phyloP scores from a whole-genome alignment of 1,140 invertebrate species.

The Scaptomyza pallida region DNA sequence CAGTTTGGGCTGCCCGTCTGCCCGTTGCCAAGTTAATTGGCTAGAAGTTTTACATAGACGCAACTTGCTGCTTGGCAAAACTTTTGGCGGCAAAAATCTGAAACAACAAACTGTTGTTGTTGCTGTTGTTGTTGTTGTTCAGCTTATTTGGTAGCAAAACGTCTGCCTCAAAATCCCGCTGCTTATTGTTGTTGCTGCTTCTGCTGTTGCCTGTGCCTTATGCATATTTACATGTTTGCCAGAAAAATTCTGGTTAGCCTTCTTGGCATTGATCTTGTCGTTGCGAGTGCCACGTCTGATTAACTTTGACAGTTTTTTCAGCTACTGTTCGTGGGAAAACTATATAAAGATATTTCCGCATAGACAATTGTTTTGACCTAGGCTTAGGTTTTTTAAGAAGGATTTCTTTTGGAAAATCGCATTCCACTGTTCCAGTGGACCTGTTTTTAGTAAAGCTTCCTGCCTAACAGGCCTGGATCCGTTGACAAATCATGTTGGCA shows the following conservation, averaged over 20 bases:
- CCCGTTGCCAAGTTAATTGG: slow-evolving; percentile 71
- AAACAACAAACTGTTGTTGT: slow-evolving; percentile 42
- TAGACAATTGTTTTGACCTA: background rate
- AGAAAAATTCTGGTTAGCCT: slow-evolving; percentile 5
- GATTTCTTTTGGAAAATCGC: too few relatives aligned
- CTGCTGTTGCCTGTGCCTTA: slow-evolving; percentile 38
- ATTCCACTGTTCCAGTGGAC: background rate
- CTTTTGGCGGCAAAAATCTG: slow-evolving; percentile 64
- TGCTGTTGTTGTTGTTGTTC: slow-evolving; percentile 33
- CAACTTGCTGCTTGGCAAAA: slow-evolving; percentile 21
- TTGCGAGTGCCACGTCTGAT: slow-evolving; percentile 69
- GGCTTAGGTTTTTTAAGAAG: too few relatives aligned
- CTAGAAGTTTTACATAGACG: slow-evolving; percentile 79
- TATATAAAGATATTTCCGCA: too few relatives aligned
- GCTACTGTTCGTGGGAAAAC: slow-evolving; percentile 67
- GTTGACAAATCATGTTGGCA: slow-evolving; percentile 68
- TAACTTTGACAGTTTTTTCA: slow-evolving; percentile 67
- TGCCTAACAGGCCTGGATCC: background rate
- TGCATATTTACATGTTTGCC: slow-evolving; percentile 68
- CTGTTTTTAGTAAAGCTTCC: background rate
- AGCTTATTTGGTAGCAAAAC: slow-evolving; percentile 63
- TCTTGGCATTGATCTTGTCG: slow-evolving; percentile 77
- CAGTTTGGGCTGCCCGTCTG: slow-evolving; percentile 30
- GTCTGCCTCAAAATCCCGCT: slow-evolving; percentile 55
- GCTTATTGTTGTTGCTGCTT: slow-evolving; percentile 27